A percentile compares a stretch with the other conserved stretches of the same genome.
Evolutionary conservation across 2,113 vertebrate species (phyloP).

Genomic region (Enhydra lutris): DNA sequence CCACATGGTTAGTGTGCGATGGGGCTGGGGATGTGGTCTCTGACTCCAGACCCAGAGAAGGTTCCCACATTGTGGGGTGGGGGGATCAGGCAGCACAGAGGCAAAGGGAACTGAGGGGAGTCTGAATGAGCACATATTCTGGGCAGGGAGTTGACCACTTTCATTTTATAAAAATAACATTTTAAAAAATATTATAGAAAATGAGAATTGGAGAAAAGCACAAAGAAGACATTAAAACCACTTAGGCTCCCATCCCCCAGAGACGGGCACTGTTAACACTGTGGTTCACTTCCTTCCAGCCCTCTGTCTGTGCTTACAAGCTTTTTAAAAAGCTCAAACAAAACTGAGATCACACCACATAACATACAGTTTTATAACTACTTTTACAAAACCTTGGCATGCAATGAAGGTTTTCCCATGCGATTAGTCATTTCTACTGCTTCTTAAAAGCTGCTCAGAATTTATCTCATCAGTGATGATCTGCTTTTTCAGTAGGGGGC

Average conservation of each 20-base stretch:
- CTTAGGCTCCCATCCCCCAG: not conserved
- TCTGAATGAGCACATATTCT: too few species aligned
- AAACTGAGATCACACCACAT: not conserved
- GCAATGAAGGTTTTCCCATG: not conserved
- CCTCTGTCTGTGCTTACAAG: not conserved
- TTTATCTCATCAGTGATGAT: not conserved
- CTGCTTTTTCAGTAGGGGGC: not conserved
- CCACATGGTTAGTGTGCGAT: not conserved
- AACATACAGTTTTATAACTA: not conserved
- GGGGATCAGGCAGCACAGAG: not conserved
- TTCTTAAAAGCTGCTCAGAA: not conserved
- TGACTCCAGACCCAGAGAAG: not conserved
- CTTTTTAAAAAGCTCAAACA: not conserved
- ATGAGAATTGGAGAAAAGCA: not conserved
- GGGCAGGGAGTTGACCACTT: not conserved
- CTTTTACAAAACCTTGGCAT: not conserved
- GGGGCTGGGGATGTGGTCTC: too few species aligned
- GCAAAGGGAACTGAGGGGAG: not conserved
- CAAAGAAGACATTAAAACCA: not conserved
- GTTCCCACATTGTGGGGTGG: not conserved
- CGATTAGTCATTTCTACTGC: not conserved
- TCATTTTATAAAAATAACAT: not conserved
- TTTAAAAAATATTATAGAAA: not conserved
- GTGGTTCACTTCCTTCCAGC: not conserved
- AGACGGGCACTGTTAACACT: not conserved